Evolutionary conservation across 2,113 vertebrate genomes (phyloP).

Genomic region (Sebastes fasciatus): DNA sequence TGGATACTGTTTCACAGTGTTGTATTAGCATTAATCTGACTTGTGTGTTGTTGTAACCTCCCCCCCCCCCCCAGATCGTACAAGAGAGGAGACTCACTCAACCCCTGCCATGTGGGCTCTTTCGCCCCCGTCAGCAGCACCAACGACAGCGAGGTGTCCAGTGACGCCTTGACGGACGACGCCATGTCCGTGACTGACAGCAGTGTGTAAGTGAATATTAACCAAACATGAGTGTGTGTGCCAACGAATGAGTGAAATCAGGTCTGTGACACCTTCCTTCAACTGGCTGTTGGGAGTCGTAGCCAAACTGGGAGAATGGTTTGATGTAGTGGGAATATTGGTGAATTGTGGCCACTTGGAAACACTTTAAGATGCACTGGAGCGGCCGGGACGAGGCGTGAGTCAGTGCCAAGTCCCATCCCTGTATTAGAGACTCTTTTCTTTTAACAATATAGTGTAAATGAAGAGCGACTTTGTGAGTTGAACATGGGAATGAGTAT

Average conservation of each 20-base stretch:
- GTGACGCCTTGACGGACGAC: conserved; percentile 95
- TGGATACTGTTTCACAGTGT: conserved; percentile 15
- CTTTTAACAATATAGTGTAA: neutral
- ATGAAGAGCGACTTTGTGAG: neutral
- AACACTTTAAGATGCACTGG: neutral
- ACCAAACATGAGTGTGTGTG: conserved; percentile 2
- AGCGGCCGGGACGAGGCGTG: neutral
- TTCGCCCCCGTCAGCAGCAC: conserved; percentile 95
- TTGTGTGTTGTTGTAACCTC: conserved; percentile 23
- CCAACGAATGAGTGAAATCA: neutral
- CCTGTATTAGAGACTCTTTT: neutral
- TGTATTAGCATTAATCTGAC: conserved; percentile 9
- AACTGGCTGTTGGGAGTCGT: neutral
- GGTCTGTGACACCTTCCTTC: neutral
- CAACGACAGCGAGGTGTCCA: conserved; percentile 97
- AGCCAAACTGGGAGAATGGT: neutral
- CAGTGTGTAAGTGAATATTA: conserved; percentile 91
- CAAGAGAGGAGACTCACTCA: conserved; percentile 88
- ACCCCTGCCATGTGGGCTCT: conserved; percentile 89
- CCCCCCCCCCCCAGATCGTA: conserved; percentile 86
- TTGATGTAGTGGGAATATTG: neutral
- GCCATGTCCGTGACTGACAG: conserved; percentile 97
- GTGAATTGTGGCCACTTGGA: conserved; percentile 2
- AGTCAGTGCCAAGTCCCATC: neutral
- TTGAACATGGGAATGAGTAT: neutral